phyloP scores from a whole-genome alignment of 2,797 vertebrate genomes.

The Gadopsis marmoratus region DNA sequence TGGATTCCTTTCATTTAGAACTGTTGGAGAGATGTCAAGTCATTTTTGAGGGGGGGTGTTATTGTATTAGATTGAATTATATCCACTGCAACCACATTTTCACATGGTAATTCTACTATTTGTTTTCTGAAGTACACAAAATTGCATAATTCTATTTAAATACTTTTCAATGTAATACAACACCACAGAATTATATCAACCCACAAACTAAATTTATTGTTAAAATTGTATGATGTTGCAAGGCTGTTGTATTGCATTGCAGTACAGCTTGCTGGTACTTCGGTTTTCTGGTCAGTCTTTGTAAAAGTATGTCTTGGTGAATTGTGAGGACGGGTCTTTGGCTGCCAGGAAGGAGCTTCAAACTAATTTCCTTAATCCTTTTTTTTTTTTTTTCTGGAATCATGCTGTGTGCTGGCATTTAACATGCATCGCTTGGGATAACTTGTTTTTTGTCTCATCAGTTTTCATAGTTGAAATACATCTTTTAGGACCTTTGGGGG shows the following conservation, averaged over 20 bases:
- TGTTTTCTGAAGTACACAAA: background rate
- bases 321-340: slow-evolving; percentile 20
- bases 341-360: slow-evolving; percentile 26
- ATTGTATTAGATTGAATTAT: background rate
- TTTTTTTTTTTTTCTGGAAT: slow-evolving; percentile 51
- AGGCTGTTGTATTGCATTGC: background rate
- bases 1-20: background rate
- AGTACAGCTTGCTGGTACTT: slow-evolving; percentile 16
- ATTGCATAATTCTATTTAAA: background rate
- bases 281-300: slow-evolving; percentile 77
- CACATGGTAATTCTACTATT: background rate
- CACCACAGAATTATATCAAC: background rate
- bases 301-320: slow-evolving; percentile 42
- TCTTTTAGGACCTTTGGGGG: slow-evolving; percentile 61
- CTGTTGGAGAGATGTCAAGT: background rate
- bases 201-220: background rate
- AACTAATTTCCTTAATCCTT: slow-evolving; percentile 54
- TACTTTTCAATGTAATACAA: background rate
- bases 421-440: slow-evolving; percentile 65
- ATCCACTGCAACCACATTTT: slow-evolving; percentile 8
- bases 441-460: slow-evolving; percentile 35
- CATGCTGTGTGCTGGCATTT: slow-evolving; percentile 57
- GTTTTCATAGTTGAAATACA: slow-evolving; percentile 57
- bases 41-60: background rate
- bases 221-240: background rate